Percentiles rank a stretch among this genome's conserved stretches.
These are phyloP conservation scores for Caenorhabditis imperialis DNA, from an alignment of 2,888 invertebrate species.

Conservation along the genomic window DNA sequence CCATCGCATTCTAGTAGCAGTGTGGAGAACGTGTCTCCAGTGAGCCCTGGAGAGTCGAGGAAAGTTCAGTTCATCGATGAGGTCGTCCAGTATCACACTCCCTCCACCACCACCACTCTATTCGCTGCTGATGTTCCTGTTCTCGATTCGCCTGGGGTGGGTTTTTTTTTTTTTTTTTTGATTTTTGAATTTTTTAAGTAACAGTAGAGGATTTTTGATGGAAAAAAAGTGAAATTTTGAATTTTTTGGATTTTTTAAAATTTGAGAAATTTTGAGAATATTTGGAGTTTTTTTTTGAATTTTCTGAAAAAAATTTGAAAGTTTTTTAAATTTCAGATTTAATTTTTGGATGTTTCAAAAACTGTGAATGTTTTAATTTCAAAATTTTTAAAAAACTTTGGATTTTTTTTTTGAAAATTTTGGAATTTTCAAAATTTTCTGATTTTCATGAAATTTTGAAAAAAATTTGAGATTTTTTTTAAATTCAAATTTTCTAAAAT, in stretches of 20 bases:
- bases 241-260: background rate
- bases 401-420: no score
- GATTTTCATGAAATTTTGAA: background rate
- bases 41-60: constrained; percentile 54
- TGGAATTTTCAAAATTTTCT: background rate
- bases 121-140: constrained; percentile 49
- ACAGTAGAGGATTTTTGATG: no score
- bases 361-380: no score
- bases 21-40: constrained; percentile 59
- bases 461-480: background rate
- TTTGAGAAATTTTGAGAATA: no score
- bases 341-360: background rate
- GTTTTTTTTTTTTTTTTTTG: background rate
- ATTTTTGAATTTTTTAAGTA: background rate
- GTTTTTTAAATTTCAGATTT: background rate
- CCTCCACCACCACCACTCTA: constrained; percentile 14
- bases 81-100: constrained; percentile 31
- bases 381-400: background rate
- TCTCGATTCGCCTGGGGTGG: constrained; percentile 52
- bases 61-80: constrained; percentile 69
- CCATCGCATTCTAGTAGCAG: constrained; percentile 51
- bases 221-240: no score
- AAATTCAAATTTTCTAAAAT: no score
- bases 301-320: background rate
- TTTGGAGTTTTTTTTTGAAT: background rate